Base-by-base conservation (phyloP, 1,140 invertebrate species). In the Eufriesea mexicana region DNA sequence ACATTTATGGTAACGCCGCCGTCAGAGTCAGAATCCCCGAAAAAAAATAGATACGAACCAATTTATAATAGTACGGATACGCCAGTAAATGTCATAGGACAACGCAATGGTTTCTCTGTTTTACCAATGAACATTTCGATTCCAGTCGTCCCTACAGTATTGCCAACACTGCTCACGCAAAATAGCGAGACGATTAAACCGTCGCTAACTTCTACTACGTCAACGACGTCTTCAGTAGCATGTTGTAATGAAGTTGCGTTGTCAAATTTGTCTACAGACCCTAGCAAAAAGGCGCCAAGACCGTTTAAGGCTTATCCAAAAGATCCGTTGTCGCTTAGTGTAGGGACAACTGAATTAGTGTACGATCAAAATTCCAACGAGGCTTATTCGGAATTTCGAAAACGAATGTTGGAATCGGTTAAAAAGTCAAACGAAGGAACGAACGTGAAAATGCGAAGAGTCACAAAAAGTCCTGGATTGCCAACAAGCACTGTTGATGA, bases 271-370 rank as follows among this genome's bases (percentile, higher is more conserved):
- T 47, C 84, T 2, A 2, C 59, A 12, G 47, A 85, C 23, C 20
- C 25, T 42, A 25, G 62, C 0, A 94, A 93, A 70, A 96, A 95
- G 85, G 75, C 90, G 23, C 91, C 95, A 0, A 95, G 96, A 51
- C 97, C 95, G 5, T 97, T 97, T 89, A 96, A 97, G 91, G 96
- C 96, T 0, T 97, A 97, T 86, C 96, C 96, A 0, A 96, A 96
- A 78, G 96, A 97, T 90, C 96, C 96, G 0, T 84, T 97, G 0
- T 92, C 94, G 1, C 94, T 97, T 9, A 95, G 95, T 0, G 91
- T 95, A 0, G 94, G 94, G 6, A 89, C 94, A 14, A 90, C 92
- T 14, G 94, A 95, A 85, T 83, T 94, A 2, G 84, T 95, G 12
- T 91, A 95, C 9, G 94, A 95, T 80, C 93, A 93, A 79, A 94